Evolutionary conservation across 2,113 vertebrate species (phyloP).

Genomic region (Sitta europaea): DNA sequence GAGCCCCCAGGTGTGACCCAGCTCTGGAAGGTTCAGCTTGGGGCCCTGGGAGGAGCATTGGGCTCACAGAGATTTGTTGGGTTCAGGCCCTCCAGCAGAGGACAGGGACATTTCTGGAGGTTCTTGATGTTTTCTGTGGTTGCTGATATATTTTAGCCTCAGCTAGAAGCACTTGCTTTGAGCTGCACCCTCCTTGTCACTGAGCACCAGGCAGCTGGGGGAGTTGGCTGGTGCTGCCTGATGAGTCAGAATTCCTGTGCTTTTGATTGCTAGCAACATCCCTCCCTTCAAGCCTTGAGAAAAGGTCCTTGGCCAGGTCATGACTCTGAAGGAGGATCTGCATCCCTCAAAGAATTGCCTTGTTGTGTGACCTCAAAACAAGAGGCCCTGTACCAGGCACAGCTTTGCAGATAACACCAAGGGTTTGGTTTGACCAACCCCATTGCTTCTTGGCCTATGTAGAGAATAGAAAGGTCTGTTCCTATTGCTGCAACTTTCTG

Average conservation of each 20-base stretch:
- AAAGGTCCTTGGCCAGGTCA: background rate
- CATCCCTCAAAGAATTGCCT: background rate
- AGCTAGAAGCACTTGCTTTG: background rate
- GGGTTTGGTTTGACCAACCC: background rate
- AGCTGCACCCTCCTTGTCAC: accelerated
- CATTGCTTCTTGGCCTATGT: accelerated
- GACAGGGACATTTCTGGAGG: accelerated
- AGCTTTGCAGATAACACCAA: background rate
- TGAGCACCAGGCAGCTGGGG: background rate
- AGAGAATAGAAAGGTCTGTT: background rate
- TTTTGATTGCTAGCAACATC: background rate
- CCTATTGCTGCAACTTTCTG: background rate
- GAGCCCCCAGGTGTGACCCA: accelerated
- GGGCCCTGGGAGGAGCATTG: background rate
- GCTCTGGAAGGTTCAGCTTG: background rate
- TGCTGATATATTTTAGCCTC: background rate
- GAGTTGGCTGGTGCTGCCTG: background rate
- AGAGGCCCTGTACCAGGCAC: background rate
- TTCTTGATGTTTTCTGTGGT: background rate
- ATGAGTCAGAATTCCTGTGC: background rate
- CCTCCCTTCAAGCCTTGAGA: background rate
- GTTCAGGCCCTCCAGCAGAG: background rate
- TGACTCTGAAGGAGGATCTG: background rate
- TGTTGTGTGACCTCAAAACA: background rate
- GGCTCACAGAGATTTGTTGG: background rate